Evolutionary conservation across 2,888 invertebrate genomes (phyloP), one percentile per base, ranked within the genome.

Genomic region (Athalia rosae): DNA sequence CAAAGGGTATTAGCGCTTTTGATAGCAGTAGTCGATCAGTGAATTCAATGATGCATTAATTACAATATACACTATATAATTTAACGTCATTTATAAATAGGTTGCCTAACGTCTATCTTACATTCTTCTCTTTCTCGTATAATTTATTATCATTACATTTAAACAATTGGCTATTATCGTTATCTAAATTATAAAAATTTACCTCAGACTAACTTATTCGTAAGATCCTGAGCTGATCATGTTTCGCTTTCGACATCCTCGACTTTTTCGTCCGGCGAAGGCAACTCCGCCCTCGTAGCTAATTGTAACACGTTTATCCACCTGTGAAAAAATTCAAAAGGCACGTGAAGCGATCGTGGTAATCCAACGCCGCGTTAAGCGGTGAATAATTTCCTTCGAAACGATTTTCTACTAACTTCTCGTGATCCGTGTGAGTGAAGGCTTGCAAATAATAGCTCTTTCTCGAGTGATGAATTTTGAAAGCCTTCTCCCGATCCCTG

Each of bases 391-490:
- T 61, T 48, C 4, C 45, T n/a, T 45, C n/a, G n/a, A 47, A 11
- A 15, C 58, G n/a, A 50, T 9, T n/a, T 41, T 6, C n/a, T 63
- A 82, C 87, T 81, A 84, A 92, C 92, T 88, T 91, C 56, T 90
- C 87, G 78, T 89, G 87, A 59, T 91, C 90, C 69, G 89, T 86
- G 61, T 90, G 89, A 69, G 90, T 89, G n/a, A 90, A 89, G 41
- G 91, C 90, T 82, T 92, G 92, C 77, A 92, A 90, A 83, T 90
- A 91, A 81, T 92, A 92, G 76, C 87, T 89, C 82, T 91, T 91
- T 82, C 90, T 89, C 66, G 90, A 88, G 82, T 91, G 91, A 81
- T 89, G 89, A 80, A 91, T 90, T 81, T 92, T 91, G 71, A 91
- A 90, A 15, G 90, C 87, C 78, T 90, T 86, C n/a, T 89, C 88